Evolutionary conservation across 35 echinoderm and acorn worm genomes (phyloP).

Genomic region (Lytechinus pictus): DNA sequence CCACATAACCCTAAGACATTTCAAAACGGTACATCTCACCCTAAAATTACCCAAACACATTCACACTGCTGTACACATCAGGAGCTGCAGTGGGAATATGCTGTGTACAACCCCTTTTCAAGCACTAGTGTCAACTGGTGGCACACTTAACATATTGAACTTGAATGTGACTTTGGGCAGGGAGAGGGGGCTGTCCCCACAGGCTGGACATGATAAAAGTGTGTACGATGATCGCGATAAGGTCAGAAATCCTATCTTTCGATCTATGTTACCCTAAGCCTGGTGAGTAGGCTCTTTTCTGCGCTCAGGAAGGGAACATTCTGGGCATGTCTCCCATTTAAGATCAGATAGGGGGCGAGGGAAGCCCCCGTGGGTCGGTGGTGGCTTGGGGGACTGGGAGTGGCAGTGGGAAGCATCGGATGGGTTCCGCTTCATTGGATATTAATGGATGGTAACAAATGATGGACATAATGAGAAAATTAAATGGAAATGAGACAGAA

Average conservation of each 20-base stretch:
- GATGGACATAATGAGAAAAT: not conserved
- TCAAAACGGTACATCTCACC: not conserved
- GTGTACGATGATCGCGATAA: not conserved
- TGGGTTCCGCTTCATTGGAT: not conserved
- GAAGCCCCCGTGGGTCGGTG: not conserved
- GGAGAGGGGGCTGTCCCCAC: not conserved
- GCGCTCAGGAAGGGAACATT: slow-evolving; percentile 30
- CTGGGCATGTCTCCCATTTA: slow-evolving; percentile 30
- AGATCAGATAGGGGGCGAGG: slow-evolving; percentile 32
- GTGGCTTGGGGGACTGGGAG: not conserved
- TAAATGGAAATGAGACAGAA: no score
- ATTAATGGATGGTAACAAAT: not conserved
- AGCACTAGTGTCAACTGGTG: not conserved
- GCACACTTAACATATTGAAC: not conserved
- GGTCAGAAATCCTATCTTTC: slow-evolving; percentile 3
- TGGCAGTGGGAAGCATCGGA: not conserved
- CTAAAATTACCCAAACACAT: not conserved
- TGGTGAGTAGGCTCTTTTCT: slow-evolving; percentile 51
- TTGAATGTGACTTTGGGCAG: not conserved
- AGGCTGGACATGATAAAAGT: not conserved
- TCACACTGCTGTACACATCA: not conserved
- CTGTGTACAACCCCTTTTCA: not conserved
- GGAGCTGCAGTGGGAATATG: not conserved
- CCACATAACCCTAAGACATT: not conserved
- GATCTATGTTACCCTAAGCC: not conserved